Conservation (phyloP, 2,888 invertebrate genomes). For the Pseudococcus viburni region DNA sequence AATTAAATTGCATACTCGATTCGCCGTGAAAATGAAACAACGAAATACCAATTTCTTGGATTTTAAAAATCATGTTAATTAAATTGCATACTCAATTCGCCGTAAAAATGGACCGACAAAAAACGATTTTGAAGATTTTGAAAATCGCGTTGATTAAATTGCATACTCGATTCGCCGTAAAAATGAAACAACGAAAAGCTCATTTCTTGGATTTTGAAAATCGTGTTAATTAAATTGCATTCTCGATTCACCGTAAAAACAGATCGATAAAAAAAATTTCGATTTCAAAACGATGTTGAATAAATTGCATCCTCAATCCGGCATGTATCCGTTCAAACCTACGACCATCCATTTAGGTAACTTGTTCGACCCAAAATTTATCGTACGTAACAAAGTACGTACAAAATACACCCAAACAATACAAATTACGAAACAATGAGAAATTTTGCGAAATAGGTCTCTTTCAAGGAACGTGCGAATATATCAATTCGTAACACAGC, state of each 20-base stretch:
- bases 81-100: neutral
- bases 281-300: neutral
- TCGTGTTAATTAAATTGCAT: neutral
- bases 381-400: neutral
- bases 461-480: neutral
- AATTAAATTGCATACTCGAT: too few species aligned
- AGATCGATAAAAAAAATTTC: too few species aligned
- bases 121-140: too few species aligned
- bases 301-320: constrained; percentile 14
- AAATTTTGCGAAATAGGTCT: neutral
- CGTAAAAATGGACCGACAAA: too few species aligned
- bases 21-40: too few species aligned
- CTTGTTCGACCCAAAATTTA: neutral
- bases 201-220: neutral
- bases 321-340: neutral
- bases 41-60: neutral
- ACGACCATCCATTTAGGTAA: neutral
- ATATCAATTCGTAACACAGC: neutral
- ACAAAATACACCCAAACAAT: constrained; percentile 2
- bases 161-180: too few species aligned
- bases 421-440: neutral
- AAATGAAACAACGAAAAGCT: neutral
- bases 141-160: too few species aligned
- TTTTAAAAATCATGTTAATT: neutral
- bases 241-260: neutral